Evolutionary conservation across 1,140 invertebrate species (phyloP).

Genomic region (Neotoxoptera formosana): DNA sequence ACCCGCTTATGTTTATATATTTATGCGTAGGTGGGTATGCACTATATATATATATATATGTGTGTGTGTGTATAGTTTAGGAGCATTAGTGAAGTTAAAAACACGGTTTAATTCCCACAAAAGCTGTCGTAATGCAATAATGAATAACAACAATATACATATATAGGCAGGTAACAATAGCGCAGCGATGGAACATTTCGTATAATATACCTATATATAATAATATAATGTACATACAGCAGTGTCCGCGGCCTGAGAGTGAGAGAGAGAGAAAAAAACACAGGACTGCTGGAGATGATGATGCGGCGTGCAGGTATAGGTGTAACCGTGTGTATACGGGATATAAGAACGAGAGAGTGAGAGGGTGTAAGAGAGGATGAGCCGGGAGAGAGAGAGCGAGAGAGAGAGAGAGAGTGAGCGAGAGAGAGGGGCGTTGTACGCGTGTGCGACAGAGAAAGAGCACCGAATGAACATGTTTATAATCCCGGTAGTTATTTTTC

Average conservation of each 20-base stretch:
- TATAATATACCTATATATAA: neutral
- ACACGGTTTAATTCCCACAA: neutral
- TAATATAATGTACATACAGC: neutral
- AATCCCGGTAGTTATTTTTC: constrained; percentile 16
- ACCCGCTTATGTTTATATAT: neutral
- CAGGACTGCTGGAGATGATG: neutral
- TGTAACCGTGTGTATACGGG: neutral
- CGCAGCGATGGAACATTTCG: neutral
- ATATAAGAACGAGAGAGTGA: neutral
- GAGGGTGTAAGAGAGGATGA: neutral
- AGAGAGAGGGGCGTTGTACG: neutral
- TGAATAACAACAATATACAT: neutral
- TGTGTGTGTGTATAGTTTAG: neutral
- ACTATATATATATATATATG: neutral
- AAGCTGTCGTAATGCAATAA: neutral
- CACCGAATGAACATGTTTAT: neutral
- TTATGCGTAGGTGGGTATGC: neutral
- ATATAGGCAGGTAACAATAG: too few species aligned
- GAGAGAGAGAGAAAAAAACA: neutral
- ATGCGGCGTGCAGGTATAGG: neutral
- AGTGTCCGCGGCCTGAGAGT: neutral
- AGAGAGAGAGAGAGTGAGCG: neutral
- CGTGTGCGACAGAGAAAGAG: neutral
- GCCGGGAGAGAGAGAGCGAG: neutral
- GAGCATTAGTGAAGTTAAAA: neutral